A percentile compares a stretch with the other conserved stretches of the same genome.
These are phyloP conservation scores for Calliphora vomitoria DNA, from an alignment of 2,888 invertebrate species.

Conservation along the genomic window DNA sequence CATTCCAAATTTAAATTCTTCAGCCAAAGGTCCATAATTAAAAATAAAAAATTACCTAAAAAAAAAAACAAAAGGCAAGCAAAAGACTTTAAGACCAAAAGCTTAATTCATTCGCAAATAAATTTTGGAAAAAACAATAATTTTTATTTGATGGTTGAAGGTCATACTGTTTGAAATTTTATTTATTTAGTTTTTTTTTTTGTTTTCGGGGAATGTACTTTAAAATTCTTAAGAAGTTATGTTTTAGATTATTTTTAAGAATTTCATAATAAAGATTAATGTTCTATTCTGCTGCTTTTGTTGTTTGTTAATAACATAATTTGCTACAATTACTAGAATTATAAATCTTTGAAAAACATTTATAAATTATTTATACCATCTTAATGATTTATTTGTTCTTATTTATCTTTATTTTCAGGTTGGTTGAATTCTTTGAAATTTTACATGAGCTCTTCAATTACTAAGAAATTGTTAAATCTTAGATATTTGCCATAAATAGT, in stretches of 20 bases:
- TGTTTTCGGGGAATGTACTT: constrained; percentile 18
- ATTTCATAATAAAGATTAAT: constrained; percentile 60
- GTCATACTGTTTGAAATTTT: constrained; percentile 35
- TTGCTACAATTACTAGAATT: constrained; percentile 36
- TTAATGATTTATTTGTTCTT: constrained; percentile 35
- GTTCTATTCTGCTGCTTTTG: neutral
- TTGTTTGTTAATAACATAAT: constrained; percentile 33
- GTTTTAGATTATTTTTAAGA: constrained; percentile 5
- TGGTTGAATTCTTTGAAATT: constrained; percentile 13
- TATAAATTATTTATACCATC: constrained; percentile 18
- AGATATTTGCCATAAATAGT: neutral
- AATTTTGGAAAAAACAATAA: constrained; percentile 3
- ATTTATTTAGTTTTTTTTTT: neutral
- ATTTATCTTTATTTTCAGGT: constrained; percentile 36
- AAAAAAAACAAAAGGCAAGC: neutral
- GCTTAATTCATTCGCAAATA: constrained; percentile 19
- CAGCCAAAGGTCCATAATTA: constrained; percentile 47
- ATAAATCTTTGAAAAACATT: constrained; percentile 9
- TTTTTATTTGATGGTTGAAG: constrained; percentile 48
- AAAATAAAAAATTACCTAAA: constrained; percentile 26
- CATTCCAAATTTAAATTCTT: constrained; percentile 6
- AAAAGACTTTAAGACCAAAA: constrained; percentile 22
- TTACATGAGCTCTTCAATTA: neutral
- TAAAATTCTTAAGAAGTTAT: constrained; percentile 24
- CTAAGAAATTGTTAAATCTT: constrained; percentile 1